Percentiles rank a stretch among this genome's conserved stretches.
phyloP scores from a whole-genome alignment of 2,797 vertebrate genomes.

The Coracias cyanogaster region DNA sequence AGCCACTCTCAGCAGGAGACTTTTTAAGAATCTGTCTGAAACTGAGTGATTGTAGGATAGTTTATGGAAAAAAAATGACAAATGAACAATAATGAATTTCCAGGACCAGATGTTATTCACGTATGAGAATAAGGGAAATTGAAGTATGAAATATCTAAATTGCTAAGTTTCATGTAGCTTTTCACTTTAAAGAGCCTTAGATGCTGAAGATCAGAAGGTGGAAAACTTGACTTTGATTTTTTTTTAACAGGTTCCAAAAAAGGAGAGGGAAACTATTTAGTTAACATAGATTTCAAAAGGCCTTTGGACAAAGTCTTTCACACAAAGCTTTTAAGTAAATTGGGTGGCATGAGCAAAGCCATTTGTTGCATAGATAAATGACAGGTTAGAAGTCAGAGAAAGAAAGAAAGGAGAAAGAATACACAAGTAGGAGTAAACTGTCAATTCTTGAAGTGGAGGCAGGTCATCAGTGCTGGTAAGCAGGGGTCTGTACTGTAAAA shows the following conservation, averaged over 20 bases:
- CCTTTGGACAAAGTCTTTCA: not conserved
- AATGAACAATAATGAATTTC: not conserved
- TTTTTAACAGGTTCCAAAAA: not conserved
- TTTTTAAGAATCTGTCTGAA: not conserved
- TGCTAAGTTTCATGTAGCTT: not conserved
- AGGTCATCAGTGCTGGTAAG: not conserved
- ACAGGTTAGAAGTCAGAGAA: not conserved
- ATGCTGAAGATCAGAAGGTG: not conserved
- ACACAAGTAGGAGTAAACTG: not conserved
- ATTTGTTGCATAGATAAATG: constrained; percentile 9
- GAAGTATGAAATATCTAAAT: constrained; percentile 13
- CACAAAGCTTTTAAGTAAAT: constrained; percentile 53
- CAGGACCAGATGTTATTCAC: not conserved
- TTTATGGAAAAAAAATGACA: not conserved
- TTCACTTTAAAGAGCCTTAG: not conserved
- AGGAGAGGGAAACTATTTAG: not conserved
- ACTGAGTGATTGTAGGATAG: not conserved
- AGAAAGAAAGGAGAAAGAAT: not conserved
- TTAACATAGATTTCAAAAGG: not conserved
- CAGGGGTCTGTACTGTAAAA: not conserved
- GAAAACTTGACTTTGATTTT: not conserved
- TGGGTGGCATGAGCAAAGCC: not conserved
- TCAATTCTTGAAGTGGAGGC: not conserved
- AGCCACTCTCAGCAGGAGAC: not conserved
- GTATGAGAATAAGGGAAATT: not conserved